Conservation (phyloP, 2,888 invertebrate genomes). For the Tuberolachnus salignus region DNA sequence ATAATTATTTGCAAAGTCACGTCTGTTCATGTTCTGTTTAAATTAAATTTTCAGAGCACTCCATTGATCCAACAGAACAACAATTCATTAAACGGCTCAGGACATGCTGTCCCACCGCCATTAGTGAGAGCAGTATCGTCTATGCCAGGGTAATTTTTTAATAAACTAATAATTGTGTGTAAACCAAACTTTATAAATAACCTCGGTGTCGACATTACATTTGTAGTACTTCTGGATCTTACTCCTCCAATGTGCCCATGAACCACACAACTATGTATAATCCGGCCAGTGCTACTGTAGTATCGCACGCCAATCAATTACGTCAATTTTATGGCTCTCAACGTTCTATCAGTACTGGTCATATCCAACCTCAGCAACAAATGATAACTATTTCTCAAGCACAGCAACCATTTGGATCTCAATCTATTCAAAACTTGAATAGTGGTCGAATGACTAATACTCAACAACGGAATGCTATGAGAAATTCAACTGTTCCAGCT, state of each 20-base stretch:
- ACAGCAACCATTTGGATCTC: constrained; percentile 3
- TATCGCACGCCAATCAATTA: not conserved
- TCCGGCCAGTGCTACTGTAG: not conserved
- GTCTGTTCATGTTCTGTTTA: not conserved
- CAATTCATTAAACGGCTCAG: not conserved
- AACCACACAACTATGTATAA: constrained; percentile 21
- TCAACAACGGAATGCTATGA: constrained; percentile 37
- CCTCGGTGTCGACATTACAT: not conserved
- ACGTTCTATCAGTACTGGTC: not conserved
- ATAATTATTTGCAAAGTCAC: not conserved
- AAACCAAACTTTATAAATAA: not conserved
- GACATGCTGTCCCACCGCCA: constrained; percentile 31
- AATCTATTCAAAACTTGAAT: not conserved
- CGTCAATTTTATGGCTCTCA: constrained; percentile 16
- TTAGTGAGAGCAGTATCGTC: constrained; percentile 10
- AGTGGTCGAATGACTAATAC: constrained; percentile 4
- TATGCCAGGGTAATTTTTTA: not conserved
- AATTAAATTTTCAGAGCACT: not conserved
- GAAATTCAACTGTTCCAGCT: constrained; percentile 16
- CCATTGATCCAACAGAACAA: constrained; percentile 8
- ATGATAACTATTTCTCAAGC: not conserved
- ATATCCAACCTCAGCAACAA: not conserved
- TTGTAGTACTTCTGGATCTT: constrained; percentile 13
- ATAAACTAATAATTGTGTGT: too few species aligned
- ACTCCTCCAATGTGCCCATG: constrained; percentile 9